phyloP scores from a whole-genome alignment of 2,113 vertebrate genomes.

The Petromus typicus region DNA sequence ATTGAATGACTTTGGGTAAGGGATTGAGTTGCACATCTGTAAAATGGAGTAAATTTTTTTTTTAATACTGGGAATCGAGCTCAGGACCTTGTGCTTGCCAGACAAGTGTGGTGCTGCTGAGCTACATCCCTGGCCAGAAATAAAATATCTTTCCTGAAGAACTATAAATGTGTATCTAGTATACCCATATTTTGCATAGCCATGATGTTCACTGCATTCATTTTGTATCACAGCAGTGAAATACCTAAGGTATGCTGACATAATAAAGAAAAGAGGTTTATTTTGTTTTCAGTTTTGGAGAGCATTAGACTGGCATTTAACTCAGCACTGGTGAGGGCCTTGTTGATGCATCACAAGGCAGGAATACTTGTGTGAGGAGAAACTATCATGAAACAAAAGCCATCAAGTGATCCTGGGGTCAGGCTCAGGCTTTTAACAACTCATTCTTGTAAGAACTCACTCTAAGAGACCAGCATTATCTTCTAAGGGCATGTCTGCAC shows the following conservation, averaged over 20 bases:
- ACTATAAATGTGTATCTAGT: background rate
- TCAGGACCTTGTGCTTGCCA: no score
- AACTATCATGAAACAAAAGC: background rate
- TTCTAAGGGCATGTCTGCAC: background rate
- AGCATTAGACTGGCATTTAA: background rate
- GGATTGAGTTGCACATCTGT: slow-evolving; percentile 22
- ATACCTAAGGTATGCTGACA: background rate
- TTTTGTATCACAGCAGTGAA: background rate
- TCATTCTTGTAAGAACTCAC: background rate
- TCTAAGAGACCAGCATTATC: background rate
- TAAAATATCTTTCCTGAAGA: slow-evolving; percentile 34
- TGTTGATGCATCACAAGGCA: background rate
- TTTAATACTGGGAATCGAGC: no score
- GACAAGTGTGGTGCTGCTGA: no score
- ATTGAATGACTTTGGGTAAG: background rate
- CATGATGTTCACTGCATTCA: background rate
- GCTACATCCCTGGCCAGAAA: no score
- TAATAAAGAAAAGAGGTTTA: background rate
- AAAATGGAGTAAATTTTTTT: slow-evolving; percentile 34
- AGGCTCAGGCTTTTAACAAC: background rate
- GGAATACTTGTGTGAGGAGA: background rate
- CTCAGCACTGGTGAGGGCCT: background rate
- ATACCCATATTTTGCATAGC: slow-evolving; percentile 7
- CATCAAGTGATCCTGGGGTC: background rate
- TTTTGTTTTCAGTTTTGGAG: background rate